Base-by-base conservation (phyloP, 2,113 vertebrate genomes). In the Cyprinodon variegatus region DNA sequence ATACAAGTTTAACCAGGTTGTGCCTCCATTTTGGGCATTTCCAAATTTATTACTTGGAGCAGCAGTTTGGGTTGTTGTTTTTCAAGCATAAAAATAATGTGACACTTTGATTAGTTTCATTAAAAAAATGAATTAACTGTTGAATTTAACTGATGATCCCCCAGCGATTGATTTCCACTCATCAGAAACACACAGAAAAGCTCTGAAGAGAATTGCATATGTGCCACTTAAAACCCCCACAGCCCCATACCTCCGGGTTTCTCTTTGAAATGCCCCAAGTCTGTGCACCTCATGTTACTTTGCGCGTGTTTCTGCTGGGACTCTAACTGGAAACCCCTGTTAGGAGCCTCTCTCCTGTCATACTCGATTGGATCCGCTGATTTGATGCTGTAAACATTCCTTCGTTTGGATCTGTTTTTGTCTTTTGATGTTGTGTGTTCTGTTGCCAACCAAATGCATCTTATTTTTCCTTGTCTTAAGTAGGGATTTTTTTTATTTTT, bases 351-450 rank as follows among this genome's bases (percentile, higher is more conserved):
- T 46, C 53, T 81, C 82, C 76, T 63, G 65, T 84, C 82, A 53
- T 48, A 64, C 73, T 86, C 71, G 0, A 73, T 88, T 76, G 36
- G 74, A 87, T 72, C 17, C 11, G 74, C 89, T 81, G 84, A 89
- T 73, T 82, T 68, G 82, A 91, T 85, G 87, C 91, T 91, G 91
- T 92, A 93, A 90, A 92, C 92, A 92, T 93, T 93, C 92, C 92
- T 79, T 88, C 81, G 63, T 85, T 87, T 91, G 84, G 80, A 84
- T 83, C 80, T 63, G 61, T 74, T 67, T 80, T 68, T 29, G 76
- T 88, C 67, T 86, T 81, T 84, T 90, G 78, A 86, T 89, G 77
- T 85, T 45, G 81, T 81, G 45, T 76, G 70, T 86, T 88, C 81
- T 79, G 72, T 88, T 89, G 88, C 90, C 88, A 87, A 78, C 68